Percentiles rank a stretch among this genome's conserved stretches.
These are phyloP conservation scores for Campoplex nolae DNA, from an alignment of 2,888 invertebrate species.

Conservation along the genomic window DNA sequence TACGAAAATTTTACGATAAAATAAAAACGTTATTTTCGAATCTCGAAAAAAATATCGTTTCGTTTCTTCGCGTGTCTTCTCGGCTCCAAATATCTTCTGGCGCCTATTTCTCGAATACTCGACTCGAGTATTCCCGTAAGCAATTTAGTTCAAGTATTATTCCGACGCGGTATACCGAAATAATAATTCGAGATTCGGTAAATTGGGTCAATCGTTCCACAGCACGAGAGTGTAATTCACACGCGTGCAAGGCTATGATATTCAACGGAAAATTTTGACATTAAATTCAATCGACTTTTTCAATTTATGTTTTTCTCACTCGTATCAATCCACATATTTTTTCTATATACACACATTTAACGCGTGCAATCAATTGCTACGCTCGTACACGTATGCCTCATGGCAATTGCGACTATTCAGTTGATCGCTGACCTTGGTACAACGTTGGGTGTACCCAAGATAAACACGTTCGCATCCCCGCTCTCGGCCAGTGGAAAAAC, in stretches of 20 bases:
- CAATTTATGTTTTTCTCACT: neutral
- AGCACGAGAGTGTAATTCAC: constrained; percentile 36
- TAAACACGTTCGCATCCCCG: neutral
- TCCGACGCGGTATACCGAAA: constrained; percentile 30
- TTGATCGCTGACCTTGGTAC: constrained; percentile 54
- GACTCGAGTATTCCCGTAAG: neutral
- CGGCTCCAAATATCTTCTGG: neutral
- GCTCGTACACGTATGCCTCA: constrained; percentile 13
- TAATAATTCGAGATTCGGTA: constrained; percentile 52
- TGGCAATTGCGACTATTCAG: constrained; percentile 47
- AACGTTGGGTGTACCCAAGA: constrained; percentile 13
- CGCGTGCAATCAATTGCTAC: constrained; percentile 38
- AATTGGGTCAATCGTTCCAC: constrained; percentile 59
- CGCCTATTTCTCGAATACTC: neutral
- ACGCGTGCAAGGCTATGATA: constrained; percentile 14
- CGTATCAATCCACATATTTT: neutral
- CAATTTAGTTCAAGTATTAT: constrained; percentile 1
- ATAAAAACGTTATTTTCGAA: too few relatives aligned
- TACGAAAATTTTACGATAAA: too few relatives aligned
- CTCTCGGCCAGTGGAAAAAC: neutral
- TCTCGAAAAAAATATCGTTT: too few relatives aligned
- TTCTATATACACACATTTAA: constrained; percentile 11
- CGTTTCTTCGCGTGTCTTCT: neutral
- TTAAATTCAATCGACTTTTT: constrained; percentile 9
- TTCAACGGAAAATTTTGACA: neutral